Conservation (phyloP, 2,113 vertebrate genomes). For the Proterorhinus semilunaris region DNA sequence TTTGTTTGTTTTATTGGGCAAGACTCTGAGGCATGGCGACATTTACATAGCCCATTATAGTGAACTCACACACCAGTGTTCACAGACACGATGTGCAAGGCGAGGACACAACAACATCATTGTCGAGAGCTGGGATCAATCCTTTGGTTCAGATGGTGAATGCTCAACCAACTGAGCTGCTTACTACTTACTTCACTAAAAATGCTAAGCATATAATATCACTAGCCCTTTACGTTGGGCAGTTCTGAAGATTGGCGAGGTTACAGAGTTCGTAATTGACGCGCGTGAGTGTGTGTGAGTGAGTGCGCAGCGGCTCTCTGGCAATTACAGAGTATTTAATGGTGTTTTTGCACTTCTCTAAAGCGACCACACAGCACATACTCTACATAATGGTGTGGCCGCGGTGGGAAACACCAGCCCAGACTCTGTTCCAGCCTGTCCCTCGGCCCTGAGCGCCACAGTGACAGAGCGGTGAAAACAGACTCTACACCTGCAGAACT, state of each 20-base stretch:
- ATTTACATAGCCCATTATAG: no score
- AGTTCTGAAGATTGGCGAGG: background rate
- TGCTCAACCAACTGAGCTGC: no score
- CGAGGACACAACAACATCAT: no score
- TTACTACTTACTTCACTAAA: no score
- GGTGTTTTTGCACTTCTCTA: slow-evolving; percentile 1
- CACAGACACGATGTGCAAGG: no score
- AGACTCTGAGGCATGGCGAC: no score
- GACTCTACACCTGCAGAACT: slow-evolving; percentile 31
- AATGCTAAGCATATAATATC: no score
- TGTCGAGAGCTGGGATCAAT: no score
- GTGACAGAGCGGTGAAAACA: slow-evolving; percentile 20
- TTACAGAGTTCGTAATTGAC: slow-evolving; percentile 19
- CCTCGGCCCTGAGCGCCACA: slow-evolving; percentile 21
- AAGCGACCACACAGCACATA: slow-evolving; percentile 23
- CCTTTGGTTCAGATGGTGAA: no score
- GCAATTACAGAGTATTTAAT: slow-evolving; percentile 15
- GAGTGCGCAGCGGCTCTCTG: slow-evolving; percentile 13
- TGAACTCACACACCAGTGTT: no score
- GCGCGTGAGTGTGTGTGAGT: background rate
- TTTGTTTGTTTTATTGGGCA: no score
- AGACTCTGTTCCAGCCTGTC: slow-evolving; percentile 60
- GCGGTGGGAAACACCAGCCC: slow-evolving; percentile 50
- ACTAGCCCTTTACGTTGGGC: background rate
- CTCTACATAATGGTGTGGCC: slow-evolving; percentile 24